Percentiles rank a stretch among this genome's conserved stretches.
Conservation (phyloP, 2,797 vertebrate species). For the Trematomus bernacchii region DNA sequence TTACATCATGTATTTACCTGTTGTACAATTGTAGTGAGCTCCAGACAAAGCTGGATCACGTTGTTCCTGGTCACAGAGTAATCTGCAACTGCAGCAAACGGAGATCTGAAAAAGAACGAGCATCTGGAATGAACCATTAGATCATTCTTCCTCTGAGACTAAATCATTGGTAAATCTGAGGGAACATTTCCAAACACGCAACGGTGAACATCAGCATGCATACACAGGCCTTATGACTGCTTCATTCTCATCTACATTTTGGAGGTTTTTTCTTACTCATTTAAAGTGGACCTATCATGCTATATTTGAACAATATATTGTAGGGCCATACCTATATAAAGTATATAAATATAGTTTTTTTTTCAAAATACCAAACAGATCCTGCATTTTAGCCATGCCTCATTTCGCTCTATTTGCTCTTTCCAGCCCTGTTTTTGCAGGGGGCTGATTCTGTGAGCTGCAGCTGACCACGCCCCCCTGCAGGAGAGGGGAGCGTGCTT, state of each 20-base stretch:
- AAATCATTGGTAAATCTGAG: conserved; percentile 62
- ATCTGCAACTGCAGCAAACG: conserved; percentile 98
- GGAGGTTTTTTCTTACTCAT: not conserved
- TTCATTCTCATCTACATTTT: not conserved
- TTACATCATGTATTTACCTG: conserved; percentile 85
- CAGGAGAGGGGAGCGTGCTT: no score
- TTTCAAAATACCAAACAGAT: no score
- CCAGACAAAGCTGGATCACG: conserved; percentile 98
- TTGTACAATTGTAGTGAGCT: conserved; percentile 98
- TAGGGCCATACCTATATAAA: no score
- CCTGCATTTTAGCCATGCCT: no score
- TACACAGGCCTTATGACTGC: not conserved
- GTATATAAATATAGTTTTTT: no score
- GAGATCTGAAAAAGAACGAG: conserved; percentile 92
- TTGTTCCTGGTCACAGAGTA: conserved; percentile 98
- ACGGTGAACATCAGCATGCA: not conserved
- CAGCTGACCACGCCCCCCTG: no score
- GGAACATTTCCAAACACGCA: conserved; percentile 18
- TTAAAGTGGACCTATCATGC: no score
- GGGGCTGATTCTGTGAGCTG: no score
- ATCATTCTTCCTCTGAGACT: conserved; percentile 77
- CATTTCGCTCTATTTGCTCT: no score
- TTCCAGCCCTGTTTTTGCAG: no score
- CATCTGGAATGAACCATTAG: conserved; percentile 89
- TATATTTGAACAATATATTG: no score